phyloP scores from a whole-genome alignment of 2,113 vertebrate species.

The Reinhardtius hippoglossoides region DNA sequence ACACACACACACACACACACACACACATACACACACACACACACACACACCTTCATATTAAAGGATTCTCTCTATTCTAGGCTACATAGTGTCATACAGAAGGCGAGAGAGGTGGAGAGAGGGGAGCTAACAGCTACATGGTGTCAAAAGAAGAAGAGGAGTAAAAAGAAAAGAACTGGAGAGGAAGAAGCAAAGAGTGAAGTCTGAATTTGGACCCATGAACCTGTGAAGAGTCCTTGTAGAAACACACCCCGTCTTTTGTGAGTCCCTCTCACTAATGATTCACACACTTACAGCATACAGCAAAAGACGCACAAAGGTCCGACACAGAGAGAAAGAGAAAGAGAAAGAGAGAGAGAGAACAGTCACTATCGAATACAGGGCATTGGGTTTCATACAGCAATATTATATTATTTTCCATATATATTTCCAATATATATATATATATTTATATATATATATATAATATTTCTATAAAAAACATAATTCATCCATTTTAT shows the following conservation, averaged over 20 bases:
- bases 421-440: conserved; percentile 82
- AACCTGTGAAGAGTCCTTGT: conserved; percentile 78
- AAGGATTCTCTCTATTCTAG: conserved; percentile 74
- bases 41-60: conserved; percentile 54
- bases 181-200: conserved; percentile 63
- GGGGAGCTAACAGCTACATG: conserved; percentile 74
- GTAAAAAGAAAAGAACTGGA: conserved; percentile 43
- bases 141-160: conserved; percentile 62
- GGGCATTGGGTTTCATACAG: conserved; percentile 83
- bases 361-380: conserved; percentile 86
- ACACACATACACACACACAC: conserved; percentile 1
- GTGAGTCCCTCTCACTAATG: conserved; percentile 47
- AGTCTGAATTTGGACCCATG: conserved; percentile 79
- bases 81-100: conserved; percentile 80
- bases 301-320: conserved; percentile 76
- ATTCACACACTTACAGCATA: conserved; percentile 75
- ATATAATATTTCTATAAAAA: conserved; percentile 83
- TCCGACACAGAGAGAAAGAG: conserved; percentile 73
- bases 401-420: conserved; percentile 83
- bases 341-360: conserved; percentile 74
- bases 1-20: background rate
- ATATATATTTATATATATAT: no score
- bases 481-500: conserved; percentile 85
- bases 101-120: conserved; percentile 74
- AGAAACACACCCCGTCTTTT: conserved; percentile 55